Conservation (phyloP, 2,888 invertebrate genomes). For the Lasioglossum villosulum region DNA sequence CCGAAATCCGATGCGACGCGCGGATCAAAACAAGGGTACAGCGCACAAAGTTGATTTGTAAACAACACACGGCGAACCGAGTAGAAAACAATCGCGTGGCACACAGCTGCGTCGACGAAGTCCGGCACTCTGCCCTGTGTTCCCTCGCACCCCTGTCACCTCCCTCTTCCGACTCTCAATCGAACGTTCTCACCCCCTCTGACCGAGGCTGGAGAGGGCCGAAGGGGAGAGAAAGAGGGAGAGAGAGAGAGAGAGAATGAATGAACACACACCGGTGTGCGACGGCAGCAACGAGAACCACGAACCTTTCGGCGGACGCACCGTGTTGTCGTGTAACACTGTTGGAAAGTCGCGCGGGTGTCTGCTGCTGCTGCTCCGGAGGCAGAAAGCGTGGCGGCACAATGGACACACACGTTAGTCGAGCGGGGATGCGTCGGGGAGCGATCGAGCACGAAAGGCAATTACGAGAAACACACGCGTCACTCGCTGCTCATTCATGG, state of each 20-base stretch:
- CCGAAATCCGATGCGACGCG: neutral
- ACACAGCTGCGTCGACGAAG: constrained; percentile 1
- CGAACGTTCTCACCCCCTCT: constrained; percentile 12
- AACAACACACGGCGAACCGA: neutral
- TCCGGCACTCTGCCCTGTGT: constrained; percentile 6
- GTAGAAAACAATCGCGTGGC: constrained; percentile 7
- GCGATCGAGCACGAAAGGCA: constrained; percentile 38
- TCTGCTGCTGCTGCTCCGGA: constrained; percentile 17
- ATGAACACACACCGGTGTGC: constrained; percentile 3
- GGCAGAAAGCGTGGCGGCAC: constrained; percentile 49
- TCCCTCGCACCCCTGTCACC: constrained; percentile 9
- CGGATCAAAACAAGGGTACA: neutral
- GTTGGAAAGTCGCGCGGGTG: constrained; percentile 40
- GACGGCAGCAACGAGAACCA: neutral
- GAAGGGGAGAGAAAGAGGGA: neutral
- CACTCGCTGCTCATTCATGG: constrained; percentile 61
- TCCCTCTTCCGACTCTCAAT: constrained; percentile 25
- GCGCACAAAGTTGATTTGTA: constrained; percentile 9
- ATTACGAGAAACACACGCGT: constrained; percentile 54
- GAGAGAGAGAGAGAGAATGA: neutral
- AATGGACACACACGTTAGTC: constrained; percentile 43
- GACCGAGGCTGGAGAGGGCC: neutral
- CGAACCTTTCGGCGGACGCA: constrained; percentile 16
- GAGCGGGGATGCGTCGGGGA: constrained; percentile 29
- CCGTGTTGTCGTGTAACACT: constrained; percentile 27